Conservation (phyloP, 2,113 vertebrate species). For the Gobius niger region DNA sequence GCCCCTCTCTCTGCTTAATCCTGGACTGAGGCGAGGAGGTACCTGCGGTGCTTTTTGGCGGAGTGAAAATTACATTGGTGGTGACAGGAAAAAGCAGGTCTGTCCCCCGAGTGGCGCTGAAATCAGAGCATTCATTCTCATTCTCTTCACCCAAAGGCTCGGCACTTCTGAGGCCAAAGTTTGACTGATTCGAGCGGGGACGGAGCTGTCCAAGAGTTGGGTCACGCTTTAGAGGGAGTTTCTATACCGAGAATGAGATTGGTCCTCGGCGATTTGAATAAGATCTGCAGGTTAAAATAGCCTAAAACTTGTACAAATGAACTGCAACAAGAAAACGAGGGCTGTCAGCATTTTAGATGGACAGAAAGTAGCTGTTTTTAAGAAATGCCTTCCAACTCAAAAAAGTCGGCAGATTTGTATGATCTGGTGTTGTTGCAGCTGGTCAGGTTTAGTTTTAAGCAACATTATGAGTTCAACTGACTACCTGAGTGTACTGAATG, state of each 20-base stretch:
- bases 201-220: not conserved
- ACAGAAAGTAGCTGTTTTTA: too few relatives aligned
- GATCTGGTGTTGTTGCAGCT: too few relatives aligned
- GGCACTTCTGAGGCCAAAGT: slow-evolving; percentile 34
- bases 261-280: not conserved
- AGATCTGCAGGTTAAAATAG: not conserved
- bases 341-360: too few relatives aligned
- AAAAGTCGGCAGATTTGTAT: too few relatives aligned
- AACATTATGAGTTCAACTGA: too few relatives aligned
- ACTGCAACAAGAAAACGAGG: too few relatives aligned
- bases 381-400: too few relatives aligned
- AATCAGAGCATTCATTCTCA: slow-evolving; percentile 54
- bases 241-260: not conserved
- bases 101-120: slow-evolving; percentile 60
- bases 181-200: slow-evolving; percentile 32
- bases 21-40: slow-evolving; percentile 45
- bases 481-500: too few relatives aligned
- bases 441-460: too few relatives aligned
- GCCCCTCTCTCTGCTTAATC: slow-evolving; percentile 56
- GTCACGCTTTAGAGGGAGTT: not conserved
- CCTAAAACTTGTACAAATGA: not conserved
- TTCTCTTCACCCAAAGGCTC: slow-evolving; percentile 46
- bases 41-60: slow-evolving; percentile 60
- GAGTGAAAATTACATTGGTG: slow-evolving; percentile 71
- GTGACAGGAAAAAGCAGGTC: slow-evolving; percentile 56